Percentiles rank a stretch among this genome's conserved stretches.
These are phyloP conservation scores for Pteromalus puparum DNA, from an alignment of 1,140 invertebrate species.

Conservation along the genomic window DNA sequence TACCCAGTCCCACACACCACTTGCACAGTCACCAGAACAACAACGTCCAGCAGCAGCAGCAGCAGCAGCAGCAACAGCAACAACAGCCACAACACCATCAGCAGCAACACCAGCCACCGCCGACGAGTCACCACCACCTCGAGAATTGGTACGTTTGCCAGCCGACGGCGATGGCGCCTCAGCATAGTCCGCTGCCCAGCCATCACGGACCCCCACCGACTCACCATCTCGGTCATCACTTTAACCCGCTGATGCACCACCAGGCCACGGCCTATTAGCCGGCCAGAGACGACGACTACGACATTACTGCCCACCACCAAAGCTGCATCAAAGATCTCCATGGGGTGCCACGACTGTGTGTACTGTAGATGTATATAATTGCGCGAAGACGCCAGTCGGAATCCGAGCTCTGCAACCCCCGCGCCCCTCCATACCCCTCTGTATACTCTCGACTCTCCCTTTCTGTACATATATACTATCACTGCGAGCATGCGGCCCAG, in stretches of 20 bases:
- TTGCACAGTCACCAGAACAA: constrained; percentile 15
- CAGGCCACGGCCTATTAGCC: constrained; percentile 71
- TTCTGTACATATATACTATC: not conserved
- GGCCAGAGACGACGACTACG: not conserved
- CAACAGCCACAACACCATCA: not conserved
- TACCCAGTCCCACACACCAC: constrained; percentile 54
- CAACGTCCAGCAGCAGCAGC: constrained; percentile 53
- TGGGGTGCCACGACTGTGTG: constrained; percentile 5
- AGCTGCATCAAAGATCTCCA: constrained; percentile 7
- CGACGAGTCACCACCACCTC: constrained; percentile 66
- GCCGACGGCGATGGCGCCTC: constrained; percentile 67
- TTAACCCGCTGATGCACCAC: constrained; percentile 74
- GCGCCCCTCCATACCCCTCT: not conserved
- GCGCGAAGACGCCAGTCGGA: not conserved
- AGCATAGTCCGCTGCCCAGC: constrained; percentile 74
- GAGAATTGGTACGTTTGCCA: constrained; percentile 81
- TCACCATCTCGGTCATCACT: constrained; percentile 73
- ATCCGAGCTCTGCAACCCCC: too few species aligned
- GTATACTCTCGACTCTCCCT: not conserved
- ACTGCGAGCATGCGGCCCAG: not conserved
- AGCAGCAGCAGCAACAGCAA: not conserved
- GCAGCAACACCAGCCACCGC: constrained; percentile 50
- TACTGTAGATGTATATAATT: not conserved
- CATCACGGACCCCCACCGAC: constrained; percentile 75
- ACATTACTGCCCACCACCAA: constrained; percentile 2